Percentiles rank a stretch among this genome's conserved stretches.
phyloP scores from a whole-genome alignment of 1,140 invertebrate species.

The Limonius californicus region DNA sequence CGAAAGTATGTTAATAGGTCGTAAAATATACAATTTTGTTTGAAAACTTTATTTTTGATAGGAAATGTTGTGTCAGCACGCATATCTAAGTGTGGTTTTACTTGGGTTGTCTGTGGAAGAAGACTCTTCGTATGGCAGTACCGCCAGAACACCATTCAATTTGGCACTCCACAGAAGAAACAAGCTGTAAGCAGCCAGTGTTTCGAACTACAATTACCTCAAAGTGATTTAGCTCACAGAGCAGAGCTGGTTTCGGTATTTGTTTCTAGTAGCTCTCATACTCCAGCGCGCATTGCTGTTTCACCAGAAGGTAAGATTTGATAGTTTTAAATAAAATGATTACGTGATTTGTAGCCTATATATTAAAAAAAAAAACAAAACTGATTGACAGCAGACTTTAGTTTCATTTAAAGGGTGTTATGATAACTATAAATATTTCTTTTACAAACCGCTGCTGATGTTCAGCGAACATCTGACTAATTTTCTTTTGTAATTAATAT shows the following conservation, averaged over 20 bases:
- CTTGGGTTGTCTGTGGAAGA: conserved; percentile 82
- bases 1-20: no score
- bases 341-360: neutral
- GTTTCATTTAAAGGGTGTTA: no score
- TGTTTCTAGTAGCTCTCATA: conserved; percentile 47
- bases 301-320: conserved; percentile 82
- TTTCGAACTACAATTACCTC: conserved; percentile 80
- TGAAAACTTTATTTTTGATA: no score
- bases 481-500: no score
- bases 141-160: conserved; percentile 50
- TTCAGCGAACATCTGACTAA: no score
- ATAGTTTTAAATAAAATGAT: neutral
- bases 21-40: no score
- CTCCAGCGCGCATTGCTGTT: conserved; percentile 85
- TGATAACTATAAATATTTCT: no score
- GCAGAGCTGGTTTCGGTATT: conserved; percentile 85
- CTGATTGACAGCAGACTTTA: no score
- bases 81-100: conserved; percentile 54
- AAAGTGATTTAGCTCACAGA: conserved; percentile 87
- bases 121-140: conserved; percentile 86
- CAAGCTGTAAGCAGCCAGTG: conserved; percentile 54
- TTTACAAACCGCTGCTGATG: no score
- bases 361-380: no score
- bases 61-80: conserved; percentile 55
- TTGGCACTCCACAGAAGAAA: conserved; percentile 17